Evolutionary conservation across 2,888 invertebrate species (phyloP).

Genomic region (Cremastinae sp.): DNA sequence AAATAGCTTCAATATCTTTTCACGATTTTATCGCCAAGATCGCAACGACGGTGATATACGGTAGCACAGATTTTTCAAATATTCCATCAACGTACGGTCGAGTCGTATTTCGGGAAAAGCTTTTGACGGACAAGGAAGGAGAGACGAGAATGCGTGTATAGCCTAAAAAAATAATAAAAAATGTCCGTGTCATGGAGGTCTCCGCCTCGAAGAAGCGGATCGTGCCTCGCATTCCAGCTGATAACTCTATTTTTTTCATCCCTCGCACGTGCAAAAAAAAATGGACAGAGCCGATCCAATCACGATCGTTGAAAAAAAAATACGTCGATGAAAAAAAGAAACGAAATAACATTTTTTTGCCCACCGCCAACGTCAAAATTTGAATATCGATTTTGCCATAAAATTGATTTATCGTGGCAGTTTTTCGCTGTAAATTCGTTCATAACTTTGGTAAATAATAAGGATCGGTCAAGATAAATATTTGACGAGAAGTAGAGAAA

Average conservation of each 20-base stretch:
- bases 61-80: constrained; percentile 75
- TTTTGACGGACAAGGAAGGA: constrained; percentile 2
- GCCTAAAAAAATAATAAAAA: background rate
- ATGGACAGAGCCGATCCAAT: background rate
- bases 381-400: too few relatives aligned
- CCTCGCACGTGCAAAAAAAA: constrained; percentile 27
- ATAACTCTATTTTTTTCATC: constrained; percentile 66
- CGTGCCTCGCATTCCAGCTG: constrained; percentile 75
- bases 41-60: constrained; percentile 34
- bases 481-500: background rate
- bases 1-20: constrained; percentile 34
- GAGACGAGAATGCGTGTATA: constrained; percentile 29
- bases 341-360: too few relatives aligned
- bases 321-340: too few relatives aligned
- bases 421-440: too few relatives aligned
- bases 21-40: constrained; percentile 69
- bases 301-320: background rate
- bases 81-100: constrained; percentile 77
- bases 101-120: constrained; percentile 73
- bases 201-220: constrained; percentile 46
- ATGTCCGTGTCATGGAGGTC: background rate
- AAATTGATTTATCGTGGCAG: too few relatives aligned
- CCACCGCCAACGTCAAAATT: too few relatives aligned
- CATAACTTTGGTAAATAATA: too few relatives aligned
- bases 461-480: too few relatives aligned